A percentile compares a stretch with the other conserved stretches of the same genome.
Evolutionary conservation across 2,113 vertebrate species (phyloP).

Genomic region (Sialia sialis): DNA sequence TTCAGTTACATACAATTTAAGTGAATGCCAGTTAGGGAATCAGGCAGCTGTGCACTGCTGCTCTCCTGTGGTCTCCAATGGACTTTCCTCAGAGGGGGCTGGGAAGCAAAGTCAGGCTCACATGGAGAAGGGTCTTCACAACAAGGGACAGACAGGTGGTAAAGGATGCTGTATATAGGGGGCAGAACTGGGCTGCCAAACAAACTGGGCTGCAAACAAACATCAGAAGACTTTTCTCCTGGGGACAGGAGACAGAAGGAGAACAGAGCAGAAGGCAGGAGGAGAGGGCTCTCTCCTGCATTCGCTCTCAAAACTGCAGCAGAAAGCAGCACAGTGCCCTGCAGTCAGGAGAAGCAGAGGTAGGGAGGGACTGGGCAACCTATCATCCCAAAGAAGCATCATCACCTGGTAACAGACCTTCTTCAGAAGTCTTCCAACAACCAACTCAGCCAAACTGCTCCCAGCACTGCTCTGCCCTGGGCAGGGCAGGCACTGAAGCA

Average conservation of each 20-base stretch:
- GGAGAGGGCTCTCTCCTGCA: rapidly evolving
- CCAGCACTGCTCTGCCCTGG: background rate
- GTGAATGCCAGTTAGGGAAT: background rate
- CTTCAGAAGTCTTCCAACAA: background rate
- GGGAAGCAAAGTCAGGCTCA: background rate
- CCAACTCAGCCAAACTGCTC: background rate
- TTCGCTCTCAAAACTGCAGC: background rate
- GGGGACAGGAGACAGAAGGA: background rate
- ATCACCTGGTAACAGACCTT: background rate
- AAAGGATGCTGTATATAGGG: background rate
- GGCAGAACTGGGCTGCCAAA: background rate
- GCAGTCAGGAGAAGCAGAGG: rapidly evolving
- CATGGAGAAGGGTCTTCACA: rapidly evolving
- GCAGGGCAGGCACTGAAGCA: background rate
- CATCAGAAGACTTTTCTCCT: background rate
- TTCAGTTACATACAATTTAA: background rate
- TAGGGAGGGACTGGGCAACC: background rate
- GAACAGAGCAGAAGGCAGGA: rapidly evolving
- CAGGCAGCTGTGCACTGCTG: background rate
- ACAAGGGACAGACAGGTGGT: background rate
- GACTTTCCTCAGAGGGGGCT: background rate
- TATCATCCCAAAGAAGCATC: background rate
- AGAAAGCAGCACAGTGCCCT: background rate
- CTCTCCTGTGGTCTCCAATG: background rate
- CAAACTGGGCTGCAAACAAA: too few relatives aligned